Evolutionary conservation across 2,113 vertebrate genomes (phyloP), one percentile per base, ranked within the genome.

Genomic region (Meriones unguiculatus): DNA sequence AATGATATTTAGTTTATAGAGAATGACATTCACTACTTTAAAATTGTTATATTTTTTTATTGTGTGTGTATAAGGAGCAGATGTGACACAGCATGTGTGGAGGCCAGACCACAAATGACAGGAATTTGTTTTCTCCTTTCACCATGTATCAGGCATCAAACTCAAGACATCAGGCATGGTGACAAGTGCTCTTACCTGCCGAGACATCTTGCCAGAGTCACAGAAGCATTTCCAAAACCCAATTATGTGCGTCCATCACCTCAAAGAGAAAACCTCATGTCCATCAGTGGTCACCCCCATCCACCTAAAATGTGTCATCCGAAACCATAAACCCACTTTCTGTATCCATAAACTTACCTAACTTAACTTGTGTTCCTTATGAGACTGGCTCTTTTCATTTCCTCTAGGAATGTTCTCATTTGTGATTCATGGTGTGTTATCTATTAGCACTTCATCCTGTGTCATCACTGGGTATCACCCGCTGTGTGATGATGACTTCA

Each of bases 341-440:
- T 94, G 28, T 67, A 22, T 96, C 52, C 38, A 20, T 62, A 91
- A 69, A 52, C 91, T 91, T 87, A 41, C 50, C 69, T 73, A 57
- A 12, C 57, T 46, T 4, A 30, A 17, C 0, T 24, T 35, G 4
- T 69, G 46, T 9, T 84, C 62, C 59, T 91, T 73, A 46, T 78
- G 50, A 57, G 22, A 82, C 20, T 54, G 38, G 11, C 4, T 93
- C 94, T 14, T 75, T 81, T n/a, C 17, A 35, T 10, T n/a, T 64
- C n/a, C 38, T 7, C 1, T 30, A 65, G 17, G 32, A 12, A 65
- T 87, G 72, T 89, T 80, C 70, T 54, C 13, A n/a, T 52, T 28
- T 25, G 8, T 32, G 82, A 70, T 28, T 22, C 0, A 8, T 50
- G 6, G 50, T 17, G 7, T 32, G 62, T 25, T 6, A 54, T 28